Conservation (phyloP, 2,113 vertebrate genomes). For the Notothenia rossii region DNA sequence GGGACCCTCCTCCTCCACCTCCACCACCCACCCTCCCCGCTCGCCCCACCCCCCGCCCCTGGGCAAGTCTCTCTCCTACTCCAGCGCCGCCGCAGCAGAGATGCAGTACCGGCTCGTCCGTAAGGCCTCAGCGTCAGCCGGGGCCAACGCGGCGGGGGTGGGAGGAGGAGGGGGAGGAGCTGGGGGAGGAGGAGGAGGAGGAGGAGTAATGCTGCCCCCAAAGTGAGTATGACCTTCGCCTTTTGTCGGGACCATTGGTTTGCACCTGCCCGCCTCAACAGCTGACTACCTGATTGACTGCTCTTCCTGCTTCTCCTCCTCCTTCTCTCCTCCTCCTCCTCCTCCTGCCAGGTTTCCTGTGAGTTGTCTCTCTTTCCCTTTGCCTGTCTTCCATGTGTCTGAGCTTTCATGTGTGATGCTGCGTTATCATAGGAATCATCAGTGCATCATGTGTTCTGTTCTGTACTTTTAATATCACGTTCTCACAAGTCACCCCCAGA, state of each 20-base stretch:
- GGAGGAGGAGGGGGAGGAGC: constrained; percentile 69
- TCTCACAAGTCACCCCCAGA: not conserved
- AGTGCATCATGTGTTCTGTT: not conserved
- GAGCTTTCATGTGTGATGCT: not conserved
- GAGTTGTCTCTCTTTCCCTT: constrained; percentile 69
- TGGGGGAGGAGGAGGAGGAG: constrained; percentile 62
- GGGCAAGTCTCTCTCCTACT: constrained; percentile 93
- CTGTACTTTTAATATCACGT: not conserved
- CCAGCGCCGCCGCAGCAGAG: constrained; percentile 87
- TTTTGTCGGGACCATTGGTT: constrained; percentile 57
- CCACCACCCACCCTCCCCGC: constrained; percentile 72
- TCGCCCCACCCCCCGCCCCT: constrained; percentile 84
- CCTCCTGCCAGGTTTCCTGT: constrained; percentile 76
- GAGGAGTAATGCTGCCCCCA: constrained; percentile 78
- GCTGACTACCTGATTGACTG: constrained; percentile 64
- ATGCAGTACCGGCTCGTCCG: constrained; percentile 86
- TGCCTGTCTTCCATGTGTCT: constrained; percentile 40
- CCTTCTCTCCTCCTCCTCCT: constrained; percentile 59
- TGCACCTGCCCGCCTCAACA: constrained; percentile 68
- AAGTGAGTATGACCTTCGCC: constrained; percentile 82
- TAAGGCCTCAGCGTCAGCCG: constrained; percentile 82
- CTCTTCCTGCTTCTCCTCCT: constrained; percentile 65
- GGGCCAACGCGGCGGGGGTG: constrained; percentile 68
- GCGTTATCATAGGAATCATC: not conserved
- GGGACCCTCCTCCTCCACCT: constrained; percentile 54